A percentile compares a stretch with the other conserved stretches of the same genome.
phyloP scores from a whole-genome alignment of 2,888 invertebrate species.

The Ormyrus rosae region DNA sequence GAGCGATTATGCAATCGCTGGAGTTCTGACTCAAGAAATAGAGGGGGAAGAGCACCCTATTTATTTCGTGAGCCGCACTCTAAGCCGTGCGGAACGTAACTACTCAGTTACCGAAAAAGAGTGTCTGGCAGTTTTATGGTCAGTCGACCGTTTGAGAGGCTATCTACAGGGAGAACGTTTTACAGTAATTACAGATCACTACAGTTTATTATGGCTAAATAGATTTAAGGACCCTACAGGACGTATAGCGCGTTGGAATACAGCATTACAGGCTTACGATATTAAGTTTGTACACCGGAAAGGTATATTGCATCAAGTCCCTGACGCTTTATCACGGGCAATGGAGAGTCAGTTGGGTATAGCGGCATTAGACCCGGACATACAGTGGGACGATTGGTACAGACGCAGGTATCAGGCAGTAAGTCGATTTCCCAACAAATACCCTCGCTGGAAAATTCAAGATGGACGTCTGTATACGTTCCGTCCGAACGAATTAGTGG shows the following conservation, averaged over 20 bases:
- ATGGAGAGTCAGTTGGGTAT: too few relatives aligned
- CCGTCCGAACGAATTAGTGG: too few relatives aligned
- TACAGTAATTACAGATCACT: conserved; percentile 60
- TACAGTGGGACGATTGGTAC: too few relatives aligned
- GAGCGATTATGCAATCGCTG: not conserved
- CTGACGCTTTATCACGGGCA: too few relatives aligned
- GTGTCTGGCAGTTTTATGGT: conserved; percentile 51
- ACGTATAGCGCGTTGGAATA: not conserved
- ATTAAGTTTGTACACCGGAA: not conserved
- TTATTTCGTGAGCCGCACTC: conserved; percentile 52
- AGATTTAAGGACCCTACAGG: conserved; percentile 18
- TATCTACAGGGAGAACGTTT: conserved; percentile 54
- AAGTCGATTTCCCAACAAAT: too few relatives aligned
- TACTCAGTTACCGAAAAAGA: conserved; percentile 47
- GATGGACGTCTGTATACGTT: too few relatives aligned
- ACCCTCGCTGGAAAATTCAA: too few relatives aligned
- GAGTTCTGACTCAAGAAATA: not conserved
- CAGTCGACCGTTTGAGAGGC: conserved; percentile 25
- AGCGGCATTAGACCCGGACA: too few relatives aligned
- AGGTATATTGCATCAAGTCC: not conserved
- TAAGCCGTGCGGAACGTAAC: conserved; percentile 18
- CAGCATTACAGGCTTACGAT: not conserved
- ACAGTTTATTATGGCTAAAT: conserved; percentile 50
- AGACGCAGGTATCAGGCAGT: too few relatives aligned
- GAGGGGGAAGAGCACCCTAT: conserved; percentile 6